Evolutionary conservation across 2,113 vertebrate species (phyloP), one percentile per base, ranked within the genome.

Genomic region (Vulpes vulpes): DNA sequence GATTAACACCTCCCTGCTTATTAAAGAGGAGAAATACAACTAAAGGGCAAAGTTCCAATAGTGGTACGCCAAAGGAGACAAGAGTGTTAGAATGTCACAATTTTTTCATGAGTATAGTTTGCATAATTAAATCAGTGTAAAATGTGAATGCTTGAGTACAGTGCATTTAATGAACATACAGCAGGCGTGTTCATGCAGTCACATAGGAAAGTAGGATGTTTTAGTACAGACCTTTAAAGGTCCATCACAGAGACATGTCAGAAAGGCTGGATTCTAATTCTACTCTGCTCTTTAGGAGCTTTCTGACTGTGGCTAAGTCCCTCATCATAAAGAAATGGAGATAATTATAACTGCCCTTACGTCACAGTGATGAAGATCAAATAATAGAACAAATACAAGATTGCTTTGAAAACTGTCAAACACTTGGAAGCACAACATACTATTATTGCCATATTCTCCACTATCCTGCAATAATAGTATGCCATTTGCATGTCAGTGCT

Each of bases 1-100:
- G 32, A 65, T 82, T 87, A 79, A 97, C 91, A 62, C 43, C 30
- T 78, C 78, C n/a, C 35, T 86, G 95, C 83, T 88, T 35, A 64
- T 79, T 86, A 69, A 53, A 25, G n/a, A 83, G 11, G 64, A 19
- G 14, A 65, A 96, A 90, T 51, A 27, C n/a, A 87, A 55, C 30
- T 80, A 55, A 49, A 59, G 11, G 53, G 7, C 23, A 53, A 32
- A 80, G 78, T 23, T 17, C 14, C 43, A 60, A 53, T 35, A 71
- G 32, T 80, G 35, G 25, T 74, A 86, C 79, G 78, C 59, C 84
- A 79, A 94, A 95, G 32, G 38, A 89, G 64, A 93, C 1, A 43
- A 43, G 0, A 23, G 35, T 93, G 38, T 59, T 88, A 85, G 89
- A 85, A 49, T 51, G 22, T 32, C 69, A 32, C 17, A 73, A 15